Evolutionary conservation across 2,113 vertebrate species (phyloP), one percentile per base, ranked within the genome.

Genomic region (Thymallus thymallus): DNA sequence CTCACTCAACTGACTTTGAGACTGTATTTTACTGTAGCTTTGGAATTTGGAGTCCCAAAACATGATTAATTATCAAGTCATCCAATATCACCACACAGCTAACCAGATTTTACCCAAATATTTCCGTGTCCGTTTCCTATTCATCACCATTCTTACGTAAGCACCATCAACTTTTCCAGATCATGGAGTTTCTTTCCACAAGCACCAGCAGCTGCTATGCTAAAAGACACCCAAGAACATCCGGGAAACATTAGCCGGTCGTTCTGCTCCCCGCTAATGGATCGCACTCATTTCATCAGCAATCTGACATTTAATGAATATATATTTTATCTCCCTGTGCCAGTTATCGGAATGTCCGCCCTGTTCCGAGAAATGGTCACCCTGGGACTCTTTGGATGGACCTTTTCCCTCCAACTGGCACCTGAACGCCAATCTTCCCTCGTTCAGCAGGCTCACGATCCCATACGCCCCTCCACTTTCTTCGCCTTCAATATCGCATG

Each of bases 231-330:
- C 90, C 85, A 78, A 73, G 77, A 90, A 86, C 86, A 89, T 92
- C 88, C 91, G 90, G 91, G 92, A 94, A 94, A 88, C 91, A 92
- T 92, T 94, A 92, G 90, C 90, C 84, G 89, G 65, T 86, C 79
- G 88, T 87, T 88, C 84, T 72, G 89, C 91, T 89, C 79, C 89
- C 90, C 91, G 85, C 92, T 93, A 94, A 94, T 94, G 92, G 92
- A 93, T 92, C 91, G 88, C 90, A 93, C 90, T 93, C 93, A 94
- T 93, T 94, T 94, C 93, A 94, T 94, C 93, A 94, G 90, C 87
- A 91, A 90, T 92, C 90, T 93, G 92, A 92, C 92, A 91, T 93
- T 92, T 94, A 94, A 94, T 94, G 92, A 94, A 94, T 93, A 94
- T 94, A 94, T 94, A 94, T 93, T 94, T 94, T 93, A 94, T 94